Evolutionary conservation across 2,797 vertebrate genomes (phyloP).

Genomic region (Sebastes jordani): DNA sequence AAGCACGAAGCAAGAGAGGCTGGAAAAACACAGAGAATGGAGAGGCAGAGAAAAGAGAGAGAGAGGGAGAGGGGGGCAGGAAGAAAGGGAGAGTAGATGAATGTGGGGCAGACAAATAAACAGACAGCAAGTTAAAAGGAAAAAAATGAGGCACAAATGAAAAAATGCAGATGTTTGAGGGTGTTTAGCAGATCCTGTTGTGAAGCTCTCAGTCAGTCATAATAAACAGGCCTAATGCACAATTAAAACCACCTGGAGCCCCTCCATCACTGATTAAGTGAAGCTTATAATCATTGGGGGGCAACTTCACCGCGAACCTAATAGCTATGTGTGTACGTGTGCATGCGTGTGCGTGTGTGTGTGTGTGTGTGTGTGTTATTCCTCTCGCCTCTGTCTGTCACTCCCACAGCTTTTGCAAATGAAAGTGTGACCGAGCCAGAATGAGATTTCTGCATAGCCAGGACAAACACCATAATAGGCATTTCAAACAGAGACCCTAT

Average conservation of each 20-base stretch:
- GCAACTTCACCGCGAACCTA: constrained; percentile 25
- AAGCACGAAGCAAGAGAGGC: not conserved
- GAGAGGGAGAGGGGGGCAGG: not conserved
- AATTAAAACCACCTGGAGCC: constrained; percentile 73
- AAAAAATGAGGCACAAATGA: constrained; percentile 1
- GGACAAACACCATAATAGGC: constrained; percentile 53
- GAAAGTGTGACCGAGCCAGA: constrained; percentile 56
- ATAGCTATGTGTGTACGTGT: constrained; percentile 8
- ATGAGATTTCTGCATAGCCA: constrained; percentile 42
- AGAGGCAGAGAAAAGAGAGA: not conserved
- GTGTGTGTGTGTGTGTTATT: not conserved
- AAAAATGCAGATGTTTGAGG: constrained; percentile 43
- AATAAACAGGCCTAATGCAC: constrained; percentile 63
- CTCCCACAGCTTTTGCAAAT: constrained; percentile 65
- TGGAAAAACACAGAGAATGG: not conserved
- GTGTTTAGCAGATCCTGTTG: constrained; percentile 56
- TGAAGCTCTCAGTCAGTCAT: constrained; percentile 57
- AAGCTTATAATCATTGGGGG: constrained; percentile 57
- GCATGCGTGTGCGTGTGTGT: not conserved
- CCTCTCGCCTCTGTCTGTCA: constrained; percentile 35
- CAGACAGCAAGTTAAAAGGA: constrained; percentile 6
- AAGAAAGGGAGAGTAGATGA: not conserved
- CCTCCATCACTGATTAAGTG: constrained; percentile 61
- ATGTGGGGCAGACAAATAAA: constrained; percentile 33
- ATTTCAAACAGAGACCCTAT: constrained; percentile 45